Evolutionary conservation across 2,888 invertebrate genomes (phyloP).

Genomic region (Thymelicus sylvestris): DNA sequence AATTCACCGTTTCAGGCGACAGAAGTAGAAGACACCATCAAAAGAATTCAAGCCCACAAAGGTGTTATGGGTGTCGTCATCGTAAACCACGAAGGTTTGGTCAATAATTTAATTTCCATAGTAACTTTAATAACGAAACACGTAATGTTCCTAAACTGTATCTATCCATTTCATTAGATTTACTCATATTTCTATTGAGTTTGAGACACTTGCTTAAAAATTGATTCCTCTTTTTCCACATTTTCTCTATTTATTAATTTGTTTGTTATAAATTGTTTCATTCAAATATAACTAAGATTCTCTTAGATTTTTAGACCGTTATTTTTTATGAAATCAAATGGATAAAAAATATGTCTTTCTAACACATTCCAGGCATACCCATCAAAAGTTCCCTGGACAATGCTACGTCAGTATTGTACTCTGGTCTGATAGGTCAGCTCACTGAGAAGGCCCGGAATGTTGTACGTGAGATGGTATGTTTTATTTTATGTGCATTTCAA

Average conservation of each 20-base stretch:
- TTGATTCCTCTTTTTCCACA: too few relatives aligned
- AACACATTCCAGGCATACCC: slow-evolving; percentile 88
- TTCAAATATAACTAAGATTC: too few relatives aligned
- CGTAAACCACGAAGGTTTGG: slow-evolving; percentile 97
- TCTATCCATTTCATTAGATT: too few relatives aligned
- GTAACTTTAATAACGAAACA: slow-evolving; percentile 40
- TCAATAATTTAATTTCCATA: slow-evolving; percentile 64
- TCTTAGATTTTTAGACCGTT: too few relatives aligned
- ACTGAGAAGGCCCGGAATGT: slow-evolving; percentile 97
- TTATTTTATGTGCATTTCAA: too few relatives aligned
- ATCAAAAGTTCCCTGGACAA: slow-evolving; percentile 97
- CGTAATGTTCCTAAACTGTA: too few relatives aligned
- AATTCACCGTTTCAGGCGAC: slow-evolving; percentile 79
- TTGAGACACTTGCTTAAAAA: too few relatives aligned
- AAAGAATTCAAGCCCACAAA: slow-evolving; percentile 98
- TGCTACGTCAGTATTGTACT: slow-evolving; percentile 97
- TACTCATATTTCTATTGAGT: too few relatives aligned
- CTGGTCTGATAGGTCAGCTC: slow-evolving; percentile 95
- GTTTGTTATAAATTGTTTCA: too few relatives aligned
- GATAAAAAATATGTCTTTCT: not conserved
- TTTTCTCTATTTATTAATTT: too few relatives aligned
- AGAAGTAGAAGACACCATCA: slow-evolving; percentile 99
- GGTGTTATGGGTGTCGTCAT: slow-evolving; percentile 99
- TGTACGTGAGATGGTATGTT: slow-evolving; percentile 91
- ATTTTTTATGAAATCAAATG: too few relatives aligned